These are phyloP conservation scores for Trileptium ribeirensis DNA, from an alignment of 2,888 invertebrate species.

Conservation along the genomic window DNA sequence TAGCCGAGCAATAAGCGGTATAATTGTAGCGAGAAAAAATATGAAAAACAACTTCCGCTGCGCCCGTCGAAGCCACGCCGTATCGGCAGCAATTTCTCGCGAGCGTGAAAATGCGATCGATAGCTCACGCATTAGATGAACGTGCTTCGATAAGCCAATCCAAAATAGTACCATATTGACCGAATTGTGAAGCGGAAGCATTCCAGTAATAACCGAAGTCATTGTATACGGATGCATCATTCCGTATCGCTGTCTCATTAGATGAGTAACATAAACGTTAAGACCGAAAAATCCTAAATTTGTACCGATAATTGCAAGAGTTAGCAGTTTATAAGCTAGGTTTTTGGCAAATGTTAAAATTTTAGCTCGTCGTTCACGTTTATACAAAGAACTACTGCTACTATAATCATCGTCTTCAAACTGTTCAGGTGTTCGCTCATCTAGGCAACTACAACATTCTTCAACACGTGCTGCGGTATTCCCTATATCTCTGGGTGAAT, in stretches of 20 bases:
- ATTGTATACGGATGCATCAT: conserved; percentile 14
- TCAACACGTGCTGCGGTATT: no score
- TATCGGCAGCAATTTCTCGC: background rate
- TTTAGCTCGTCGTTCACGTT: background rate
- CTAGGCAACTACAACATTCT: no score
- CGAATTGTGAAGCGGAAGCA: conserved; percentile 9
- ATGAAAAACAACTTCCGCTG: background rate
- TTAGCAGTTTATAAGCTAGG: background rate
- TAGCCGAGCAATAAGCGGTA: conserved; percentile 10
- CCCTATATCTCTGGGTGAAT: no score
- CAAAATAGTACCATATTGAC: conserved; percentile 13
- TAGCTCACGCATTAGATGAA: background rate
- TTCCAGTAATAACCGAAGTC: conserved; percentile 11
- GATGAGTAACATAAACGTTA: conserved; percentile 6
- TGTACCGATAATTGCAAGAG: background rate
- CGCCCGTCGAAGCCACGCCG: background rate
- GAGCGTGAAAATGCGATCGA: background rate
- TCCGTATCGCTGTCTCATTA: background rate
- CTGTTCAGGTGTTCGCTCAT: background rate
- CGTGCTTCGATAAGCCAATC: background rate
- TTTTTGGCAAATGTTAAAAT: background rate
- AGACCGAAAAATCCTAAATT: conserved; percentile 8
- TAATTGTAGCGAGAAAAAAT: background rate
- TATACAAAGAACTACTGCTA: background rate
- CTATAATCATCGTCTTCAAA: background rate